Evolutionary conservation across 2,797 vertebrate species (phyloP).

Genomic region (Xenentodon cancila): DNA sequence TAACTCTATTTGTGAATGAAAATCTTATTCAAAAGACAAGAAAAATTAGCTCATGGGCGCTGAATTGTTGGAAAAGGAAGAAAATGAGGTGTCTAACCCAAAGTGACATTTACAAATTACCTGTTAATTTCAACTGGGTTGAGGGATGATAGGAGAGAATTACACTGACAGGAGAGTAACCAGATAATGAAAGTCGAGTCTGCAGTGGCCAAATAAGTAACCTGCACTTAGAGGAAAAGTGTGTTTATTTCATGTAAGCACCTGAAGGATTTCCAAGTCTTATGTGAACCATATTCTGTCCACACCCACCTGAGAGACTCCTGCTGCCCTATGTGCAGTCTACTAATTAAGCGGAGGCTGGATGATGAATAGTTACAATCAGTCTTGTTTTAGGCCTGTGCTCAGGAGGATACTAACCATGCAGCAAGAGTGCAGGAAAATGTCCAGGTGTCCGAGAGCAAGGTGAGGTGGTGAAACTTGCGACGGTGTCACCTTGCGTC

Average conservation of each 20-base stretch:
- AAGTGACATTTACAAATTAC: conserved; percentile 99
- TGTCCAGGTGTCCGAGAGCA: conserved; percentile 68
- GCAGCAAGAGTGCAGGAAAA: conserved; percentile 50
- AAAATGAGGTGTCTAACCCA: conserved; percentile 99
- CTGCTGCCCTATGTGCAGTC: conserved; percentile 51
- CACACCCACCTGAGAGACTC: conserved; percentile 68
- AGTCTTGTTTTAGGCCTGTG: conserved; percentile 80
- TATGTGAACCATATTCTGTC: conserved; percentile 51
- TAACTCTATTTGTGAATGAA: conserved; percentile 99
- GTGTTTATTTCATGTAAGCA: conserved; percentile 72
- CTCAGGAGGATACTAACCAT: conserved; percentile 81
- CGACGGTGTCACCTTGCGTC: conserved; percentile 81
- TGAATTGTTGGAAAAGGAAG: conserved; percentile 95
- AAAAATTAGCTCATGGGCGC: conserved; percentile 93
- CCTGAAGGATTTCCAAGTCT: conserved; percentile 57
- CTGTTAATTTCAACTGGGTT: conserved; percentile 99
- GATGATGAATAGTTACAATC: conserved; percentile 88
- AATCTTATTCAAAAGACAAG: conserved; percentile 98
- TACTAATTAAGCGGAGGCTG: conserved; percentile 69
- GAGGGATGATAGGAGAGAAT: conserved; percentile 98
- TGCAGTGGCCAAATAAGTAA: conserved; percentile 88
- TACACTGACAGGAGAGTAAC: conserved; percentile 93
- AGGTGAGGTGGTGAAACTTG: conserved; percentile 76
- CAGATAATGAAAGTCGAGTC: conserved; percentile 90
- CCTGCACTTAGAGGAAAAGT: conserved; percentile 75